phyloP scores from a whole-genome alignment of 1,140 invertebrate species.

The Matsumurasca onukii region DNA sequence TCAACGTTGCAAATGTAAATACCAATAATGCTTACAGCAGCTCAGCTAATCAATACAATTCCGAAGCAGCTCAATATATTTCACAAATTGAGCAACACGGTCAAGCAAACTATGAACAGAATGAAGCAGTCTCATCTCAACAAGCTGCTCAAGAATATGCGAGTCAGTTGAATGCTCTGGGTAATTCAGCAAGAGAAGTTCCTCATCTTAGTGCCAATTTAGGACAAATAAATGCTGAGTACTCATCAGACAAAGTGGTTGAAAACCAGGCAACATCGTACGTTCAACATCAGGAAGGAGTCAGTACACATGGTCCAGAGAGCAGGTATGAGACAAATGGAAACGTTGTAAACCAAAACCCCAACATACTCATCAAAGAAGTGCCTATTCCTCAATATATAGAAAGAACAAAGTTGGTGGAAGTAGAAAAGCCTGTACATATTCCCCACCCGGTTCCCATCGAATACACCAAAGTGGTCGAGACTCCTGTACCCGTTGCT shows the following conservation, averaged over 20 bases:
- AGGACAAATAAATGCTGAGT: too few species aligned
- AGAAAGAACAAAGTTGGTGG: conserved; percentile 10
- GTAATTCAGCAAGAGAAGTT: neutral
- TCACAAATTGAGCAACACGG: too few species aligned
- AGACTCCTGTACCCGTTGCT: conserved; percentile 49
- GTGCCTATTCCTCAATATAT: conserved; percentile 6
- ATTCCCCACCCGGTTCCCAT: conserved; percentile 50
- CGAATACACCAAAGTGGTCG: conserved; percentile 54
- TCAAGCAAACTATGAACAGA: too few species aligned
- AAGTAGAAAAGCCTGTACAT: conserved; percentile 10
- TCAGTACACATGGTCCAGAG: neutral
- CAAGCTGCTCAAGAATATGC: neutral
- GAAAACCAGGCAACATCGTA: too few species aligned
- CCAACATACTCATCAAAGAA: conserved; percentile 4
- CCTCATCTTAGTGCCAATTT: neutral
- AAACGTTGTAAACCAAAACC: conserved; percentile 7
- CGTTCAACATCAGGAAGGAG: neutral
- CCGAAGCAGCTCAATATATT: neutral
- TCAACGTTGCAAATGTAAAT: too few species aligned
- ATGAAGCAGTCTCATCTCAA: too few species aligned
- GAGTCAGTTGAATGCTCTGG: neutral
- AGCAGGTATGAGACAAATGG: neutral
- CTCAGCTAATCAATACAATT: neutral
- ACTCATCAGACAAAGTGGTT: too few species aligned
- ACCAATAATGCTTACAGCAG: too few species aligned